Conservation (phyloP, 1,140 invertebrate species). For the Rhyzopertha dominica region DNA sequence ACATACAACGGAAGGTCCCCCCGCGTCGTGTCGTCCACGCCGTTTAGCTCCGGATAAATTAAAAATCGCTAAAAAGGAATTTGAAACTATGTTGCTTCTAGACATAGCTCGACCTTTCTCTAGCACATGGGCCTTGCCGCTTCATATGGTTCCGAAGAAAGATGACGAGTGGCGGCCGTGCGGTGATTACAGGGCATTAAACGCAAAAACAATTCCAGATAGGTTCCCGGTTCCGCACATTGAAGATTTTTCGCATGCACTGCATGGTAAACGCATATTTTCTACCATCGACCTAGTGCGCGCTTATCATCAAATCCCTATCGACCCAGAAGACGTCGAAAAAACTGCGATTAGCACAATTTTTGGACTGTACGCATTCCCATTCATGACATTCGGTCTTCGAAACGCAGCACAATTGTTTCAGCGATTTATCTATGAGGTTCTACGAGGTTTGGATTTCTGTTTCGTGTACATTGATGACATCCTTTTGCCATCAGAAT, state of each 20-base stretch:
- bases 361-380: conserved; percentile 35
- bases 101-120: conserved; percentile 37
- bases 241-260: conserved; percentile 34
- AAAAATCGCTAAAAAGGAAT: conserved; percentile 28
- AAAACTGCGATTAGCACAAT: conserved; percentile 42
- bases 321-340: conserved; percentile 26
- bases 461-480: conserved; percentile 50
- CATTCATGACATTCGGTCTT: conserved; percentile 33
- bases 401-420: conserved; percentile 31
- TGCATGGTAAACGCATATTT: conserved; percentile 42
- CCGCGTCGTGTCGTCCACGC: conserved; percentile 35
- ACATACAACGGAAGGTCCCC: conserved; percentile 35
- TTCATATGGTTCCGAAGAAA: conserved; percentile 46
- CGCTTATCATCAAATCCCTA: conserved; percentile 48
- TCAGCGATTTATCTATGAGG: conserved; percentile 17
- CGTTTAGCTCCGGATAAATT: conserved; percentile 40
- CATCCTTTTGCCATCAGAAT: conserved; percentile 44
- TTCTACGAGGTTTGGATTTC: conserved; percentile 28
- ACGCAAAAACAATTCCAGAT: conserved; percentile 41
- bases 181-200: conserved; percentile 48
- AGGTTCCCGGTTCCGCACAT: conserved; percentile 43
- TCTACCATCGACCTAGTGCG: conserved; percentile 44
- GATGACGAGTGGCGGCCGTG: conserved; percentile 43
- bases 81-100: conserved; percentile 32
- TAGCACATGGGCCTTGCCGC: conserved; percentile 32